A percentile compares a stretch with the other conserved stretches of the same genome.
These are phyloP conservation scores for Crocallis elinguaria DNA, from an alignment of 2,888 invertebrate species.

Conservation along the genomic window DNA sequence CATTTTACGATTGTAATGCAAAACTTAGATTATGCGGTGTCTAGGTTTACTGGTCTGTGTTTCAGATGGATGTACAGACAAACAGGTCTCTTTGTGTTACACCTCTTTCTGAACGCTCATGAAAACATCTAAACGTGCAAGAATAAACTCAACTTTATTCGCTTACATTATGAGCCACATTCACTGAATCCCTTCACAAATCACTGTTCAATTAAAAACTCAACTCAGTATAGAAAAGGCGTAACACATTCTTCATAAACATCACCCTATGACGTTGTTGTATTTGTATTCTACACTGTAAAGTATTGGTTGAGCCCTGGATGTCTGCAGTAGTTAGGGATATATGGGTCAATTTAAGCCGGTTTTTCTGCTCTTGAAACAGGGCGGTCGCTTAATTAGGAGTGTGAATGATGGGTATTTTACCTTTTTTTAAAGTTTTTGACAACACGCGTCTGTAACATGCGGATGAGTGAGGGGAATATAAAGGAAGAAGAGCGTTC, in stretches of 20 bases:
- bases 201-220: too few species aligned
- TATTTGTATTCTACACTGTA: not conserved
- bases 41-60: too few species aligned
- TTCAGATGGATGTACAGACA: slow-evolving; percentile 70
- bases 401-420: slow-evolving; percentile 71
- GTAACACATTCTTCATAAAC: too few species aligned
- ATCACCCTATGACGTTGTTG: not conserved
- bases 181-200: too few species aligned
- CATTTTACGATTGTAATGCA: too few species aligned
- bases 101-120: slow-evolving; percentile 69
- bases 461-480: slow-evolving; percentile 43
- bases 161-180: slow-evolving; percentile 38
- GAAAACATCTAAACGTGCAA: slow-evolving; percentile 52
- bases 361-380: slow-evolving; percentile 67
- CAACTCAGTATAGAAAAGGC: too few species aligned
- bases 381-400: slow-evolving; percentile 71
- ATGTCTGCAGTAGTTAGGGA: slow-evolving; percentile 30
- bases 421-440: slow-evolving; percentile 54
- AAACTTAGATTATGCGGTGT: too few species aligned
- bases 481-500: too few species aligned
- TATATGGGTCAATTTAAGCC: slow-evolving; percentile 51
- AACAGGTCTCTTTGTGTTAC: slow-evolving; percentile 69
- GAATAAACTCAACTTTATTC: slow-evolving; percentile 35
- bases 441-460: slow-evolving; percentile 53
- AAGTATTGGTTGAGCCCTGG: slow-evolving; percentile 54